Base-by-base conservation (phyloP, 2,888 invertebrate genomes). In the Ochropleura leucogaster region DNA sequence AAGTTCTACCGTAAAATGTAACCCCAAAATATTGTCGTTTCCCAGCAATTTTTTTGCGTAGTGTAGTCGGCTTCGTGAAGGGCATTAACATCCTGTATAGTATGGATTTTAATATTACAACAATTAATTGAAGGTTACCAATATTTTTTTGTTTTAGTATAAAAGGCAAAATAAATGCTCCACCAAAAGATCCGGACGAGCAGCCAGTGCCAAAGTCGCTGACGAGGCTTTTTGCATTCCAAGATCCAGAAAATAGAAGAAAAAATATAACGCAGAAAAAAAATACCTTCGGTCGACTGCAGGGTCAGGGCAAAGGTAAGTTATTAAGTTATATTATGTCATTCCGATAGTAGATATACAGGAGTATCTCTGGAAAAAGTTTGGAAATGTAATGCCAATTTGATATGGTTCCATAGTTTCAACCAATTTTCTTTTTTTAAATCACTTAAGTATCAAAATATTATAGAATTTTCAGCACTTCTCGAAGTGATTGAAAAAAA, bases 191-290 rank as follows among this genome's bases (percentile, higher is more conserved):
- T 86, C 96, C 97, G 3, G 97, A 98, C 82, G 97, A 97, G 5
- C 98, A 98, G 91, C 97, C 97, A n/a, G 93, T 98, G 47, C 98
- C 98, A 0, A 97, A 97, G 81, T 98, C 97, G 81, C 94, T 98
- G n/a, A 94, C 96, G 49, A 96, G 97, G 66, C 93, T 98, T 66
- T 97, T 98, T 76, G 92, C 91, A 3, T 89, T 93, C 85, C 88
- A 93, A 90, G 73, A 84, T 30, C 72, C 71, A 16, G 65, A 72
- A 46, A 72, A 47, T 42, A 77, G 49, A 80, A 79, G 60, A 79
- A 95, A 77, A 89, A 88, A 69, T 18, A 79, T 80, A 55, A 79
- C 72, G 20, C 87, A 74, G 88, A 90, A 77, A 90, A 92, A 84
- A 85, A 89, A 78, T 59, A 73, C 4, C 40, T 49, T 20, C 4